phyloP scores from a whole-genome alignment of 2,888 invertebrate genomes.

The Amphipoea oculea region DNA sequence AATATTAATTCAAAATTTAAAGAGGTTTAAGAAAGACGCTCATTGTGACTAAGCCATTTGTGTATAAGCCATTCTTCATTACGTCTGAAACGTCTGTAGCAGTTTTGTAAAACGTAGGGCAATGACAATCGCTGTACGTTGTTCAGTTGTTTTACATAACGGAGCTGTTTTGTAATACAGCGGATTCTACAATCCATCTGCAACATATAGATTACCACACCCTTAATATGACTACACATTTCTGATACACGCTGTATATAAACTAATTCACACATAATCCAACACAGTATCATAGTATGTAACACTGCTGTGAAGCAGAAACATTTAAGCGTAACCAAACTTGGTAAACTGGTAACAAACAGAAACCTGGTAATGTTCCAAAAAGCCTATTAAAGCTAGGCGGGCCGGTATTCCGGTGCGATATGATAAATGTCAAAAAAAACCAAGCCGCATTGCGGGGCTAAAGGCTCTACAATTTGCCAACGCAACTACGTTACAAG shows the following conservation, averaged over 20 bases:
- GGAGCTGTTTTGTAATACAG: too few relatives aligned
- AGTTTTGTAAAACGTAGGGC: too few relatives aligned
- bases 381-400: conserved; percentile 83
- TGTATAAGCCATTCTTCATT: too few relatives aligned
- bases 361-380: conserved; percentile 86
- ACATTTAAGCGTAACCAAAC: conserved; percentile 29
- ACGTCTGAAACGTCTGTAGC: too few relatives aligned
- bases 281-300: background rate
- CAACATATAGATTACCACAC: too few relatives aligned
- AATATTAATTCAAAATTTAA: too few relatives aligned
- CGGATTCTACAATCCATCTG: too few relatives aligned
- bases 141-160: too few relatives aligned
- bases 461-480: conserved; percentile 72
- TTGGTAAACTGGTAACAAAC: conserved; percentile 52
- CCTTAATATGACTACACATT: background rate
- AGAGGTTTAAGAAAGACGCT: too few relatives aligned
- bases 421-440: conserved; percentile 87
- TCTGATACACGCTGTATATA: background rate
- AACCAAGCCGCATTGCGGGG: conserved; percentile 85
- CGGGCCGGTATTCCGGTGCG: conserved; percentile 68
- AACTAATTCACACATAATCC: background rate
- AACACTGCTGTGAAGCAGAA: background rate
- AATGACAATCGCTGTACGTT: too few relatives aligned
- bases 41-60: too few relatives aligned
- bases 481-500: conserved; percentile 65